A percentile compares a stretch with the other conserved stretches of the same genome.
Evolutionary conservation across 2,797 vertebrate species (phyloP).

Genomic region (Eulemur mongoz): DNA sequence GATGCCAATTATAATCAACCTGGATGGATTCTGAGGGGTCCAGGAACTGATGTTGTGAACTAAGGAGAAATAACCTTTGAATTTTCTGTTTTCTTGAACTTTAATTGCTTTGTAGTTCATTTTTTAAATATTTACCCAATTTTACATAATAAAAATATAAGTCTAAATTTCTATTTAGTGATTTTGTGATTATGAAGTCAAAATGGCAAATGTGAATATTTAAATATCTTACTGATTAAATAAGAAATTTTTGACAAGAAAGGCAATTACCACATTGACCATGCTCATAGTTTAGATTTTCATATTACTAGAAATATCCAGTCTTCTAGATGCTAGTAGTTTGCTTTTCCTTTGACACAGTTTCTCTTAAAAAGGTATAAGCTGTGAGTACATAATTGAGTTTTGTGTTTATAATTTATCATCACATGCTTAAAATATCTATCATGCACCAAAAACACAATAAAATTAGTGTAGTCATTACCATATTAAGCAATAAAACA

Average conservation of each 20-base stretch:
- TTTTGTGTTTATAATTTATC: not conserved
- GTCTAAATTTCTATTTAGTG: not conserved
- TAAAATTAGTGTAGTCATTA: not conserved
- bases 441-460: not conserved
- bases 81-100: not conserved
- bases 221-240: not conserved
- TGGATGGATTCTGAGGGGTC: not conserved
- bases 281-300: not conserved
- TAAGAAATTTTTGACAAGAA: not conserved
- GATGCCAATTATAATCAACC: slow-evolving; percentile 2
- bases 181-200: not conserved
- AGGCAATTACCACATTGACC: not conserved
- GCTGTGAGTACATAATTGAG: not conserved
- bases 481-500: not conserved
- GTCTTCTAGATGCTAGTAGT: not conserved
- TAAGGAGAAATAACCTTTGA: not conserved
- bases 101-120: not conserved
- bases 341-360: not conserved
- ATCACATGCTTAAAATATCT: not conserved
- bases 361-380: not conserved
- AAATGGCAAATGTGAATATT: not conserved
- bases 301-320: not conserved
- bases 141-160: not conserved
- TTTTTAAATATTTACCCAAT: not conserved
- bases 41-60: not conserved